Base-by-base conservation (phyloP, 2,797 vertebrate species). In the Melanotaenia trifasciata region DNA sequence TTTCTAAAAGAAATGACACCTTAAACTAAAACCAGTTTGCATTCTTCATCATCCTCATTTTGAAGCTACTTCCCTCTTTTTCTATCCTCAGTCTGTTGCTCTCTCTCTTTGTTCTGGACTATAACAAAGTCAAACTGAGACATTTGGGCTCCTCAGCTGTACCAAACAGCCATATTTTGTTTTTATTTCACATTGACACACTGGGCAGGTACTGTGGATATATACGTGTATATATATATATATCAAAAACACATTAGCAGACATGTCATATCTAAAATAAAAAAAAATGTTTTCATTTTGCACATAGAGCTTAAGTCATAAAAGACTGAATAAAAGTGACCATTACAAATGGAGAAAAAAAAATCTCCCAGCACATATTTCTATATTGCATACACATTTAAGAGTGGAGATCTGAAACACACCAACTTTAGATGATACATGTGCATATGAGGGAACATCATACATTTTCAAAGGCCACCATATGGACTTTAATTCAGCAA, bases 161-260 rank as follows among this genome's bases (percentile, higher is more conserved):
- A 90, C 78, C 84, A 90, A 93, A 92, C 93, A 92, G 90, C 80
- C 84, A 85, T 83, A 47, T 90, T 88, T 89, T 90, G 81, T 87
- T 91, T 92, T 73, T 92, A 91, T 93, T 94, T 92, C 92, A 94
- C 92, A 92, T 91, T 84, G 78, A 93, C 89, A 92, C 84, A 86
- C 88, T 84, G 67, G 79, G 94, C 92, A 92, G 71, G 71, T 91
- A 93, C 84, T 78, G 72, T 90, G 78, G 77, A 83, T 87, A 81
- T 88, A 84, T 74, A 61, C 70, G 32, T 33, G 4, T 68, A 57
- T 61, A 53, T 58, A 57, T 60, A 78, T 77, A 81, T 75, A 86
- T 87, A 85, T 87, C 85, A 90, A 91, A 94, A 93, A 92, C 84
- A 93, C 87, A 87, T 87, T 84, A 87, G 80, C 79, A 84, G 90